phyloP scores from a whole-genome alignment of 2,797 vertebrate genomes.

The Garrulus glandarius region DNA sequence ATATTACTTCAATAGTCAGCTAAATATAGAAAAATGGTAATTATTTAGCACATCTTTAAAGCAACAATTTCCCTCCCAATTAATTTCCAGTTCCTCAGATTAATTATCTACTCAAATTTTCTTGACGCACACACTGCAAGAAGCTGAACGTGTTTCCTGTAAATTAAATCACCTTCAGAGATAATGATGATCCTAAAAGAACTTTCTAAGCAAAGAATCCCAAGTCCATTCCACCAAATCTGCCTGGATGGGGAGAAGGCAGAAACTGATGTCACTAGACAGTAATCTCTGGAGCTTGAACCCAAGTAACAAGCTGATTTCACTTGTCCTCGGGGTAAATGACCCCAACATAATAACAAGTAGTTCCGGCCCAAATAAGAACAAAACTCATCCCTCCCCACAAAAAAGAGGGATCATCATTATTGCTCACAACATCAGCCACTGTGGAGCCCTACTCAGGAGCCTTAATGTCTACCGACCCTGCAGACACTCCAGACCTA shows the following conservation, averaged over 20 bases:
- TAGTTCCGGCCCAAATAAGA: background rate
- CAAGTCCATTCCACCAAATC: background rate
- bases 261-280: background rate
- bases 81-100: constrained; percentile 45
- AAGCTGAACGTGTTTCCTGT: constrained; percentile 4
- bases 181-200: background rate
- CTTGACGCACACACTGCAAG: background rate
- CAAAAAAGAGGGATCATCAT: background rate
- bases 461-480: background rate
- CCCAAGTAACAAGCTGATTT: background rate
- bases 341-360: background rate
- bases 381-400: background rate
- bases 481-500: background rate
- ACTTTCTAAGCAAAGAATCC: background rate
- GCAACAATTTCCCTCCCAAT: constrained; percentile 45
- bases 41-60: constrained; percentile 42
- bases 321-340: background rate
- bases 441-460: background rate
- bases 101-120: constrained; percentile 45
- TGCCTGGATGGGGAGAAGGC: background rate
- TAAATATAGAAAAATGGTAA: constrained; percentile 52
- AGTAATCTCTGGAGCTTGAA: background rate
- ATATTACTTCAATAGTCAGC: background rate
- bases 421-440: background rate
- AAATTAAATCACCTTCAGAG: constrained; percentile 12